Percentiles rank a stretch among this genome's conserved stretches.
Evolutionary conservation across 2,797 vertebrate species (phyloP).

Genomic region (Amniataba percoides): DNA sequence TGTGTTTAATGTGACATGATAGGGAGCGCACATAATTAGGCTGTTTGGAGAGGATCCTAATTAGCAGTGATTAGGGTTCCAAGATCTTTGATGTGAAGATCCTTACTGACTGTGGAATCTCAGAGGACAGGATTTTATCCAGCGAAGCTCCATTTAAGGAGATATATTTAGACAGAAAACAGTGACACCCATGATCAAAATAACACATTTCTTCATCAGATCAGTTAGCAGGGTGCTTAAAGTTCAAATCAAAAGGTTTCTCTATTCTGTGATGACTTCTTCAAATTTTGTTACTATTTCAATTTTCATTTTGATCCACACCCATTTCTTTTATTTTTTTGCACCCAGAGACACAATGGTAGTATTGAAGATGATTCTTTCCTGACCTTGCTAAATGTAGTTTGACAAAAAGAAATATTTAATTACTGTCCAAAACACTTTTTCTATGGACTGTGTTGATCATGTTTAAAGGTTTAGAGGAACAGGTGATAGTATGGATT

Average conservation of each 20-base stretch:
- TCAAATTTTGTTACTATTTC: not conserved
- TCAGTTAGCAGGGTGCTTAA: not conserved
- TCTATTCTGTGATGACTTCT: not conserved
- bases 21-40: slow-evolving; percentile 14
- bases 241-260: not conserved
- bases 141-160: not conserved
- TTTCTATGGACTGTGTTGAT: too few relatives aligned
- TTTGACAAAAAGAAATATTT: too few relatives aligned
- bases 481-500: too few relatives aligned
- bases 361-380: too few relatives aligned
- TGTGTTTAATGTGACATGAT: slow-evolving; percentile 26
- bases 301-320: not conserved
- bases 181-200: slow-evolving; percentile 7
- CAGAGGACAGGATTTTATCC: not conserved
- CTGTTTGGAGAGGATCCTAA: slow-evolving; percentile 20
- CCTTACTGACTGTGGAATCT: slow-evolving; percentile 7
- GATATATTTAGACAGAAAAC: slow-evolving; percentile 16
- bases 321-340: not conserved
- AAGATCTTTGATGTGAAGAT: not conserved
- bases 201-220: not conserved
- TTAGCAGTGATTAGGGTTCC: slow-evolving; percentile 9
- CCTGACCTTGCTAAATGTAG: too few relatives aligned
- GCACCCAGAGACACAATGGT: not conserved
- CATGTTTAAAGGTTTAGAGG: too few relatives aligned
- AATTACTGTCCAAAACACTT: too few relatives aligned